These are phyloP conservation scores for Endotricha flammealis DNA, from an alignment of 2,888 invertebrate genomes.

Conservation along the genomic window DNA sequence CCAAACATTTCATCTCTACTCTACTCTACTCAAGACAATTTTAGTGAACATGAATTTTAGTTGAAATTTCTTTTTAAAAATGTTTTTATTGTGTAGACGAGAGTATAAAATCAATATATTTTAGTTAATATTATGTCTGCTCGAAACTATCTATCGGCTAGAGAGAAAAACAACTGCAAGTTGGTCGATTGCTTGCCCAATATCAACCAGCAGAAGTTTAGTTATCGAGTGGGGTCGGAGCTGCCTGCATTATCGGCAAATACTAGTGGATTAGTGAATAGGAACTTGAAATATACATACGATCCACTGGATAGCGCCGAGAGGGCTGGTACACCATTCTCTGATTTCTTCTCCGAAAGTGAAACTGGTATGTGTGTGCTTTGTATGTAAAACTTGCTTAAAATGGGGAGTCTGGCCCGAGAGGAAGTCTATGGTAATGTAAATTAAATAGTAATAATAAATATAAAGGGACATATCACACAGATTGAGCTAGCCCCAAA, in stretches of 20 bases:
- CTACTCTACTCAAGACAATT: no score
- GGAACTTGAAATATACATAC: conserved; percentile 58
- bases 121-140: conserved; percentile 75
- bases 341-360: conserved; percentile 69
- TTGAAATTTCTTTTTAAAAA: no score
- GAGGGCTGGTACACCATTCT: conserved; percentile 60
- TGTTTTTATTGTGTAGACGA: no score
- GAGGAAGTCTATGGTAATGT: no score
- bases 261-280: conserved; percentile 46
- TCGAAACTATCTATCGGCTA: conserved; percentile 60
- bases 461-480: no score
- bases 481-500: no score
- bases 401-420: not conserved
- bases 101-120: no score
- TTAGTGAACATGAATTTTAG: no score
- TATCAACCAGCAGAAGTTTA: conserved; percentile 57
- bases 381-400: not conserved
- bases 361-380: conserved; percentile 47
- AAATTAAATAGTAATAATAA: no score
- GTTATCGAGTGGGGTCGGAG: conserved; percentile 46
- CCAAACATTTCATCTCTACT: no score
- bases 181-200: conserved; percentile 60
- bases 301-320: conserved; percentile 49
- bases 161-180: conserved; percentile 60
- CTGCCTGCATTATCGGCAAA: conserved; percentile 56